Evolutionary conservation across 2,888 invertebrate species (phyloP), one percentile per base, ranked within the genome.

Genomic region (Scaptomyza flava): DNA sequence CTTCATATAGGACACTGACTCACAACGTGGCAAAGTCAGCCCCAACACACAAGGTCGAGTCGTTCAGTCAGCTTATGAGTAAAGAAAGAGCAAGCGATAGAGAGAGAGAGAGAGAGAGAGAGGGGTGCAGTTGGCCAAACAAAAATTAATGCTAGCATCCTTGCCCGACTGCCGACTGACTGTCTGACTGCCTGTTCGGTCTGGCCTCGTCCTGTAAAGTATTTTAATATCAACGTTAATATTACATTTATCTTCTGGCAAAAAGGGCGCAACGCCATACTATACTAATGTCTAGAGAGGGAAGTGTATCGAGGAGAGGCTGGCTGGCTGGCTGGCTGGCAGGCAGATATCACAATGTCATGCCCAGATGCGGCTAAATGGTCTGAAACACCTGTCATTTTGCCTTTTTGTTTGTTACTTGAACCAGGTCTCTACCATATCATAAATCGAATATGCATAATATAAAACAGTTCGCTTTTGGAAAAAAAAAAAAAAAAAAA

Each of bases 161-260:
- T 27, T 27, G 27, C 27, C 17, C 11, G 14, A 1, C 6, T 5
- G 36, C 36, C 38, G n/a, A n/a, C n/a, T n/a, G 12, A 34, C 34
- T 12, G 12, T 14, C 14, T 27, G 34, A 14, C 33, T 41, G 31
- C 11, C 31, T 31, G 20, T 34, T 20, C 48, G 33, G 42, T 8
- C 30, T 11, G 47, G 23, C 45, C 30, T 48, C 14, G 43, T 36
- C 51, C 74, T 71, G 77, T 77, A 77, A 71, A 68, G 67, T 61
- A 74, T 77, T 77, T 77, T 68, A 77, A 77, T 77, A 77, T 77
- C 67, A 77, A 71, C 77, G 77, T 77, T 77, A 77, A 77, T 77
- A 77, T 77, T 60, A 71, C 77, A 77, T 77, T 77, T 77, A 77
- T 71, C 77, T 74, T 65, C 73, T 60, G 73, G 53, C 70, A 53